Percentiles rank a stretch among this genome's conserved stretches.
phyloP scores from a whole-genome alignment of 2,113 vertebrate genomes.

The Epinephelus cyanopodus region DNA sequence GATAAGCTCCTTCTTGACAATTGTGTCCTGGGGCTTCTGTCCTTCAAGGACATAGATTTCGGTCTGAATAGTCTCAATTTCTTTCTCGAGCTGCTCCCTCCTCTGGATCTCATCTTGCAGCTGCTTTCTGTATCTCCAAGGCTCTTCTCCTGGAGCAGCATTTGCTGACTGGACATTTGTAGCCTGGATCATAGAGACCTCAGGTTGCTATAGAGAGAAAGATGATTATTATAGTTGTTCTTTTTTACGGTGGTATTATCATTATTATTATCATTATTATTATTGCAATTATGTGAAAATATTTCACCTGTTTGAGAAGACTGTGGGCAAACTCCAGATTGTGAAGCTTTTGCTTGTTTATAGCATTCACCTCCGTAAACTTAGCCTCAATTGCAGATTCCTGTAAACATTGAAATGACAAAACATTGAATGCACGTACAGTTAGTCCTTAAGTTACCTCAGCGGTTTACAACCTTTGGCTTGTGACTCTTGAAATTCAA shows the following conservation, averaged over 20 bases:
- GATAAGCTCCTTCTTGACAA: conserved; percentile 92
- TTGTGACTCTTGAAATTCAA: background rate
- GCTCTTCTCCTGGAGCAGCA: conserved; percentile 80
- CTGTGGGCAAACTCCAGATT: conserved; percentile 93
- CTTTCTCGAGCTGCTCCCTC: conserved; percentile 91
- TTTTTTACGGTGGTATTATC: background rate
- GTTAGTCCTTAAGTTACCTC: background rate
- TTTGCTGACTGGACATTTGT: conserved; percentile 79
- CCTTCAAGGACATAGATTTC: conserved; percentile 91
- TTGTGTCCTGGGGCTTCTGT: conserved; percentile 90
- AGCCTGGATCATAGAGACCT: conserved; percentile 75
- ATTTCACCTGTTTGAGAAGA: conserved; percentile 92
- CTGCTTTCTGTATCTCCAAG: conserved; percentile 92
- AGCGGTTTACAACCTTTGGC: background rate
- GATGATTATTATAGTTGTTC: background rate
- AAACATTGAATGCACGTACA: background rate
- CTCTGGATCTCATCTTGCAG: conserved; percentile 92
- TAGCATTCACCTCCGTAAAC: conserved; percentile 92
- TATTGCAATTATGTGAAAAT: background rate
- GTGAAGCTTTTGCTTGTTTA: conserved; percentile 91
- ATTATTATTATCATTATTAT: background rate
- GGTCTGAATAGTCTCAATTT: conserved; percentile 89
- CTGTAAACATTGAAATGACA: conserved; percentile 77
- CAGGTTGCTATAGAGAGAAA: conserved; percentile 87
- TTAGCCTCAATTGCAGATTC: conserved; percentile 91